Evolutionary conservation across 2,113 vertebrate genomes (phyloP).

Genomic region (Monopterus albus): DNA sequence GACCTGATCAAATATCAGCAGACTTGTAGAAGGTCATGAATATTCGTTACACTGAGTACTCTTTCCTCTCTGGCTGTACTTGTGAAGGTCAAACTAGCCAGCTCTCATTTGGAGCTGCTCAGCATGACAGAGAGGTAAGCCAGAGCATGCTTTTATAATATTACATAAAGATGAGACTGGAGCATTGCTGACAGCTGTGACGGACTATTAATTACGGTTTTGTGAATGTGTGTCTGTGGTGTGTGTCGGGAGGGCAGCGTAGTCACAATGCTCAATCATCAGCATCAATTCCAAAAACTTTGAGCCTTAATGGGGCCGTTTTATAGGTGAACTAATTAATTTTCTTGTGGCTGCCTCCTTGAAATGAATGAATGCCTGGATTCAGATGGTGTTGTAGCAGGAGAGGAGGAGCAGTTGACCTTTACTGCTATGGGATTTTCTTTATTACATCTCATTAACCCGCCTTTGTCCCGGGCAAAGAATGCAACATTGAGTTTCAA

Average conservation of each 20-base stretch:
- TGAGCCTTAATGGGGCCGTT: slow-evolving; percentile 61
- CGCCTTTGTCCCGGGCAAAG: slow-evolving; percentile 46
- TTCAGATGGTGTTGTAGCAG: slow-evolving; percentile 29
- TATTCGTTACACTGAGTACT: slow-evolving; percentile 62
- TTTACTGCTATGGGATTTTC: slow-evolving; percentile 59
- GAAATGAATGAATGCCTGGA: slow-evolving; percentile 44
- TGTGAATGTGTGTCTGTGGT: slow-evolving; percentile 54
- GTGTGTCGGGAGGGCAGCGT: slow-evolving; percentile 23
- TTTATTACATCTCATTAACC: slow-evolving; percentile 55
- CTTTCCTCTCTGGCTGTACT: slow-evolving; percentile 60
- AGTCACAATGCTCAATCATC: slow-evolving; percentile 66
- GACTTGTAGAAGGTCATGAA: slow-evolving; percentile 47
- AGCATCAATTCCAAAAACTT: slow-evolving; percentile 63
- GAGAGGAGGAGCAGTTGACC: slow-evolving; percentile 54
- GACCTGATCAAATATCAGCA: slow-evolving; percentile 19
- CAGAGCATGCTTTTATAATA: slow-evolving; percentile 68
- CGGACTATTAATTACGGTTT: slow-evolving; percentile 74
- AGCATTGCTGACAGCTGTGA: slow-evolving; percentile 72
- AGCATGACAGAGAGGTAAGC: slow-evolving; percentile 74
- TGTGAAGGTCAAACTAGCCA: slow-evolving; percentile 80
- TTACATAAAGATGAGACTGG: slow-evolving; percentile 74
- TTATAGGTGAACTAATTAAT: slow-evolving; percentile 66
- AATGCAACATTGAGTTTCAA: slow-evolving; percentile 42
- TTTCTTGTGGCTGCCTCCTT: slow-evolving; percentile 42
- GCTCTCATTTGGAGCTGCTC: slow-evolving; percentile 71